phyloP scores from a whole-genome alignment of 2,888 invertebrate species.

The Ctena decussata region DNA sequence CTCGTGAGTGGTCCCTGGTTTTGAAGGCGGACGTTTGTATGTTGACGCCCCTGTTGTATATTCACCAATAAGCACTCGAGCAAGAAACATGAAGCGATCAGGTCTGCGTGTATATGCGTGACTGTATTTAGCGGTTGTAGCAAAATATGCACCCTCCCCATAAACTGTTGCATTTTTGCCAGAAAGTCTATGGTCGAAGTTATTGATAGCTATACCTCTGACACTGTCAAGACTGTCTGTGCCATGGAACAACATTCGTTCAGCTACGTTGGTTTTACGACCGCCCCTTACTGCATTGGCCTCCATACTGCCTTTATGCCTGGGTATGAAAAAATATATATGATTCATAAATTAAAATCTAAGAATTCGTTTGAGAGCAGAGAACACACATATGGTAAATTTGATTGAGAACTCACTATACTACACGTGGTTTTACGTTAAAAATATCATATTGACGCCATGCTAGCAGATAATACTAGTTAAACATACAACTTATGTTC shows the following conservation, averaged over 20 bases:
- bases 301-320: slow-evolving; percentile 50
- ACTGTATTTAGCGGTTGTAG: slow-evolving; percentile 68
- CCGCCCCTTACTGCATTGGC: slow-evolving; percentile 29
- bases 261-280: slow-evolving; percentile 32
- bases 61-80: slow-evolving; percentile 76
- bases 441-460: too few relatives aligned
- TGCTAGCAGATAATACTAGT: too few relatives aligned
- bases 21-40: slow-evolving; percentile 69
- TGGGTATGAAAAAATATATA: slow-evolving; percentile 9
- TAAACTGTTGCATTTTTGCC: slow-evolving; percentile 76
- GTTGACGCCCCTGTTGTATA: slow-evolving; percentile 62
- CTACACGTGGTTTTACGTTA: too few relatives aligned
- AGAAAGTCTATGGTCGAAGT: slow-evolving; percentile 74
- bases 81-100: slow-evolving; percentile 72
- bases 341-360: too few relatives aligned
- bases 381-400: too few relatives aligned
- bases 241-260: slow-evolving; percentile 75
- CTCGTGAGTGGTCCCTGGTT: slow-evolving; percentile 54
- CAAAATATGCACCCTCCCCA: slow-evolving; percentile 78
- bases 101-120: slow-evolving; percentile 51
- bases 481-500: too few relatives aligned
- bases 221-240: slow-evolving; percentile 67
- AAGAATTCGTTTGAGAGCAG: too few relatives aligned
- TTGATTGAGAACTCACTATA: too few relatives aligned
- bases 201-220: slow-evolving; percentile 72